These are phyloP conservation scores for Chymomyza caudatula DNA, from an alignment of 2,888 invertebrate species.

Conservation along the genomic window DNA sequence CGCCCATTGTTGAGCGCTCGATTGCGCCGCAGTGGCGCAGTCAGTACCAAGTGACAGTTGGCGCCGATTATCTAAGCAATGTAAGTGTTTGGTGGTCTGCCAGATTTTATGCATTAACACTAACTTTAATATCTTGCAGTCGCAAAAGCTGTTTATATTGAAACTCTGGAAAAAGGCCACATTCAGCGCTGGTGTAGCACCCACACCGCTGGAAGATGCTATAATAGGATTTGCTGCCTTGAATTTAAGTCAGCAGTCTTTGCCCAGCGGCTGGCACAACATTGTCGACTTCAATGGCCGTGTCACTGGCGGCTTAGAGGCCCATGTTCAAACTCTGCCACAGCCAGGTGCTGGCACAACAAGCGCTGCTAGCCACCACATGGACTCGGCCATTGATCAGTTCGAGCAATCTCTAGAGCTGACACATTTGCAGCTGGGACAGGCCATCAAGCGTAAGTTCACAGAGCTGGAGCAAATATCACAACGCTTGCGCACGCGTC, in stretches of 20 bases:
- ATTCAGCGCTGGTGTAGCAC: slow-evolving; percentile 66
- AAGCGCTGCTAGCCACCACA: slow-evolving; percentile 21
- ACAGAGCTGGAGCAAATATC: slow-evolving; percentile 83
- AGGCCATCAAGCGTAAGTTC: slow-evolving; percentile 81
- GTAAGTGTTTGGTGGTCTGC: slow-evolving; percentile 78
- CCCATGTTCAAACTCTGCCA: slow-evolving; percentile 79
- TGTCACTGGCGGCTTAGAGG: slow-evolving; percentile 82
- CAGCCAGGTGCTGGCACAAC: neutral
- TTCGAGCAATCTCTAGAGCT: slow-evolving; percentile 71
- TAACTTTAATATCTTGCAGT: slow-evolving; percentile 78
- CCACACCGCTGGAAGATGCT: slow-evolving; percentile 80
- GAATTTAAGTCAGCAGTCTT: slow-evolving; percentile 80
- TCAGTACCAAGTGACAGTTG: slow-evolving; percentile 79
- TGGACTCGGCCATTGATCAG: slow-evolving; percentile 67
- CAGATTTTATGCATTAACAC: neutral
- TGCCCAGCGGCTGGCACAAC: slow-evolving; percentile 82
- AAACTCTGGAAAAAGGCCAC: slow-evolving; percentile 82
- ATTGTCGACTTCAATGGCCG: slow-evolving; percentile 81
- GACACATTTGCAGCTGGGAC: slow-evolving; percentile 76
- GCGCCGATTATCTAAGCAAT: slow-evolving; percentile 79
- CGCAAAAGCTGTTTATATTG: slow-evolving; percentile 80
- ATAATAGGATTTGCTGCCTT: slow-evolving; percentile 82
- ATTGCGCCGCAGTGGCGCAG: slow-evolving; percentile 81
- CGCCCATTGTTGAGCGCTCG: slow-evolving; percentile 79
- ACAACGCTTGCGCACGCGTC: slow-evolving; percentile 80